Evolutionary conservation across 2,888 invertebrate genomes (phyloP).

Genomic region (Ceratothoa steindachneri): DNA sequence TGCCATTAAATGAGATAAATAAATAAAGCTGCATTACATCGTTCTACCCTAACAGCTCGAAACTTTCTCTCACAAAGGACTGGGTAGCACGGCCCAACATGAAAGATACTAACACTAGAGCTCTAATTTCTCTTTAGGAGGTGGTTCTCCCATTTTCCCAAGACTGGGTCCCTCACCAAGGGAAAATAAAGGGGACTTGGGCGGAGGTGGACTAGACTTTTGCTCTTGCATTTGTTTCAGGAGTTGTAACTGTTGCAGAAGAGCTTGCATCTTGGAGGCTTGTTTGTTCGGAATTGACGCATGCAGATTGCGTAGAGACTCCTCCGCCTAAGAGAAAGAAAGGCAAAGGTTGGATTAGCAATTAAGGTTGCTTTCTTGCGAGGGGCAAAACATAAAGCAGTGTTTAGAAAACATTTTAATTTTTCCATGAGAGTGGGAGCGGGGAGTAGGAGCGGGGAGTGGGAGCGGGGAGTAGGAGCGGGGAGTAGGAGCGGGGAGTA

Average conservation of each 20-base stretch:
- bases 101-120: too few relatives aligned
- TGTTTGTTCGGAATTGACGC: constrained; percentile 43
- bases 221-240: constrained; percentile 21
- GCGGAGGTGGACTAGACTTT: neutral
- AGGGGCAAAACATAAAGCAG: too few relatives aligned
- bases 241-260: constrained; percentile 31
- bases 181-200: neutral
- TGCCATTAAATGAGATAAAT: too few relatives aligned
- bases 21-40: too few relatives aligned
- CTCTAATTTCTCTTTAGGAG: neutral
- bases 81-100: too few relatives aligned
- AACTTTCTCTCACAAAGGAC: too few relatives aligned
- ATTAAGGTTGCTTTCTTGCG: too few relatives aligned
- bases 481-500: too few relatives aligned
- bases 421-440: neutral
- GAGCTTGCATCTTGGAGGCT: constrained; percentile 31
- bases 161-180: neutral
- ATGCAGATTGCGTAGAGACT: constrained; percentile 40
- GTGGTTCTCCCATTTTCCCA: too few relatives aligned
- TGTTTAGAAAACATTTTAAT: neutral
- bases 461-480: too few relatives aligned
- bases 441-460: too few relatives aligned
- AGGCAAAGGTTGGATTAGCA: neutral
- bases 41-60: too few relatives aligned
- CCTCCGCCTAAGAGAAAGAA: constrained; percentile 30